A percentile compares a stretch with the other conserved stretches of the same genome.
These are phyloP conservation scores for Chlamydotis undulata DNA, from an alignment of 2,113 vertebrate species.

Conservation along the genomic window DNA sequence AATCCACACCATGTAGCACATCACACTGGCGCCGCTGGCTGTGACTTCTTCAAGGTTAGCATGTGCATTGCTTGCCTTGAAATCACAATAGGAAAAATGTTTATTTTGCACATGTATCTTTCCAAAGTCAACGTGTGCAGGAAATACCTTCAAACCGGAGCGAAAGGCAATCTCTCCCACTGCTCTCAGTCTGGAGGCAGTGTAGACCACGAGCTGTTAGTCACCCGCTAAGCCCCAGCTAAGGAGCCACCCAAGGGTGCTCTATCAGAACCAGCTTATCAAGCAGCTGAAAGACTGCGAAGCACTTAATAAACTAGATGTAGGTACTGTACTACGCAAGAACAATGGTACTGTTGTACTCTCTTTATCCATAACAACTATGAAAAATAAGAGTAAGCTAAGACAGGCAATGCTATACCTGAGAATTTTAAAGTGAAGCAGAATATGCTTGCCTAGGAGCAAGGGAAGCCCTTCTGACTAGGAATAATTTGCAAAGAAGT, in stretches of 20 bases:
- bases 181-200: background rate
- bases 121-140: background rate
- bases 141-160: background rate
- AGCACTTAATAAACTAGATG: background rate
- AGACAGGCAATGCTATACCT: background rate
- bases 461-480: background rate
- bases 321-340: background rate
- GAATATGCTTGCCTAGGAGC: background rate
- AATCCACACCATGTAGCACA: background rate
- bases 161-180: background rate
- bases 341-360: background rate
- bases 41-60: background rate
- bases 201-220: background rate
- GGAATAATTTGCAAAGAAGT: background rate
- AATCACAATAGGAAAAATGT: background rate
- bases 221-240: background rate
- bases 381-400: slow-evolving; percentile 6
- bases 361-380: background rate
- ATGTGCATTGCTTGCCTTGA: background rate
- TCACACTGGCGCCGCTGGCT: background rate
- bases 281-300: background rate
- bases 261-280: background rate
- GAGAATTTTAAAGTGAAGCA: background rate
- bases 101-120: background rate
- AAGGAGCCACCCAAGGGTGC: background rate